Evolutionary conservation across 2,797 vertebrate genomes (phyloP).

Genomic region (Poecilia picta): DNA sequence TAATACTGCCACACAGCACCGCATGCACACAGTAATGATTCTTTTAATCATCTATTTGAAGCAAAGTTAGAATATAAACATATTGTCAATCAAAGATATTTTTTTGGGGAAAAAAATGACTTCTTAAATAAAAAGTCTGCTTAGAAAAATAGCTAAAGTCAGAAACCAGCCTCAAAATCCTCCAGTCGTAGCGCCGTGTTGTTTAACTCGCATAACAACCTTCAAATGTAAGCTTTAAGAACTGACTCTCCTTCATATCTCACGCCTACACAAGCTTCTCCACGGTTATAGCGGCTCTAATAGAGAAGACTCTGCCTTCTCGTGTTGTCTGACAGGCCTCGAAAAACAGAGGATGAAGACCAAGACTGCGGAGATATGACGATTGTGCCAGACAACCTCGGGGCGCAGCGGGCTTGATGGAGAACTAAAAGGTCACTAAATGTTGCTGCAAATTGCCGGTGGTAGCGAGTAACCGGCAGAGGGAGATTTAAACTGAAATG

Average conservation of each 20-base stretch:
- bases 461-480: slow-evolving; percentile 22
- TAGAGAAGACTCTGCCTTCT: slow-evolving; percentile 12
- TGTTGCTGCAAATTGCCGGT: slow-evolving; percentile 32
- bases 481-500: slow-evolving; percentile 22
- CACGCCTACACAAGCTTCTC: slow-evolving; percentile 10
- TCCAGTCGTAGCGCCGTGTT: not conserved
- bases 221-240: slow-evolving; percentile 34
- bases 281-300: slow-evolving; percentile 1
- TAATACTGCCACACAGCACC: slow-evolving; percentile 39
- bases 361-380: slow-evolving; percentile 19
- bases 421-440: slow-evolving; percentile 52
- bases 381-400: slow-evolving; percentile 31
- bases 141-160: slow-evolving; percentile 5
- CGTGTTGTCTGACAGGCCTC: slow-evolving; percentile 17
- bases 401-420: slow-evolving; percentile 25
- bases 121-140: not conserved
- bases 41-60: slow-evolving; percentile 31
- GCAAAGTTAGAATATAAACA: slow-evolving; percentile 22
- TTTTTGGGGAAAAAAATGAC: not conserved
- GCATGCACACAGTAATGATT: slow-evolving; percentile 31
- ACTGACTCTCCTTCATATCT: slow-evolving; percentile 14
- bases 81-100: slow-evolving; percentile 7
- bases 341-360: slow-evolving; percentile 36
- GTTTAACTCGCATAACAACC: not conserved
- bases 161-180: not conserved